Percentiles rank a stretch among this genome's conserved stretches.
Conservation (phyloP, 2,797 vertebrate species). For the Poeciliopsis presidionis region DNA sequence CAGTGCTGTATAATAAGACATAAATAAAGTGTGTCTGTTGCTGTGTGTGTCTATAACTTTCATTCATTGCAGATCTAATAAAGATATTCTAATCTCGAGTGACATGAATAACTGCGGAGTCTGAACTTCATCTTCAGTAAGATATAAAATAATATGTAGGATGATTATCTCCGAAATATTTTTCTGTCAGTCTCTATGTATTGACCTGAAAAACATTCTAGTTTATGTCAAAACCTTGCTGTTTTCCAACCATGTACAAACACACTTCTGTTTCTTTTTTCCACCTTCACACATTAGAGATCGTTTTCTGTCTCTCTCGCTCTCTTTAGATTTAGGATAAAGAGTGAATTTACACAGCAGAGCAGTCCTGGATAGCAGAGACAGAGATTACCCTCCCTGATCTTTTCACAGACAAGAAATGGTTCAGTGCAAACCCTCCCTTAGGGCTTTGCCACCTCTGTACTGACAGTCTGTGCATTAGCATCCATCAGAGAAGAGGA, state of each 20-base stretch:
- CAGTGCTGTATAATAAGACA: slow-evolving; percentile 70
- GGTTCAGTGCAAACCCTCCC: slow-evolving; percentile 66
- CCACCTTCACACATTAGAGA: slow-evolving; percentile 26
- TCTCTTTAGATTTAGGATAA: slow-evolving; percentile 66
- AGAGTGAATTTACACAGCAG: slow-evolving; percentile 71
- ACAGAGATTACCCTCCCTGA: slow-evolving; percentile 76
- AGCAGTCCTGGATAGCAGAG: slow-evolving; percentile 71
- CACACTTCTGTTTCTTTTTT: background rate
- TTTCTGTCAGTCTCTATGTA: background rate
- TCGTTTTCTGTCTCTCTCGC: slow-evolving; percentile 9
- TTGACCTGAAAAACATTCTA: background rate
- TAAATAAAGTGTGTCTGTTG: slow-evolving; percentile 66
- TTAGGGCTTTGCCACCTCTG: slow-evolving; percentile 60
- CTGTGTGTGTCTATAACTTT: background rate
- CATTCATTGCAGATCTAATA: slow-evolving; percentile 4
- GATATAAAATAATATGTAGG: background rate
- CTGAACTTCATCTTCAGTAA: background rate
- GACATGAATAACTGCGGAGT: background rate
- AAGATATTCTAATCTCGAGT: background rate
- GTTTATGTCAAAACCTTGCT: background rate
- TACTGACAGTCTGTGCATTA: slow-evolving; percentile 70
- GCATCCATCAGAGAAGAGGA: slow-evolving; percentile 61
- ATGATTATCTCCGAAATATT: background rate
- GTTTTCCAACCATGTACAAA: slow-evolving; percentile 39
- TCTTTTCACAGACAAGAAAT: slow-evolving; percentile 76